These are phyloP conservation scores for Drosophila sechellia DNA, from an alignment of 1,140 invertebrate species.

Conservation along the genomic window DNA sequence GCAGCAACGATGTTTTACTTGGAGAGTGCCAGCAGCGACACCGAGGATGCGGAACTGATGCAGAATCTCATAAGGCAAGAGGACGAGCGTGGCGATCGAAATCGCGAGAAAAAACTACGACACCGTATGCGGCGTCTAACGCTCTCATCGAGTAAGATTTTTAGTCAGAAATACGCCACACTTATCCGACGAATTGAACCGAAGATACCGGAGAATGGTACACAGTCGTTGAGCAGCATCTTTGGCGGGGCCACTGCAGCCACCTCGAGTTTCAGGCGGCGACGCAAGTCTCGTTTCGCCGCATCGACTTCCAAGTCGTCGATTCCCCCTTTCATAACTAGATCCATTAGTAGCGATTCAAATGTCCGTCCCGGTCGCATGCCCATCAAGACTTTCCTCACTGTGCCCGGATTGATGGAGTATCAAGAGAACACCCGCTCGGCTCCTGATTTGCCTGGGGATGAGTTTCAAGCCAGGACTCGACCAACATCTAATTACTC, in stretches of 20 bases:
- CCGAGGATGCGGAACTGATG: constrained; percentile 70
- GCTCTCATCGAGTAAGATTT: constrained; percentile 86
- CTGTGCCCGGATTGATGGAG: constrained; percentile 50
- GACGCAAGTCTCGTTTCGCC: constrained; percentile 50
- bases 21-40: constrained; percentile 68
- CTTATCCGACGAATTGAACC: constrained; percentile 83
- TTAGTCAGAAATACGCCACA: constrained; percentile 85
- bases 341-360: constrained; percentile 85
- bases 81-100: constrained; percentile 85
- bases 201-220: constrained; percentile 69
- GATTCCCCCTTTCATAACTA: constrained; percentile 82
- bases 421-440: constrained; percentile 64
- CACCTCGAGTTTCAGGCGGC: constrained; percentile 24
- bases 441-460: constrained; percentile 53
- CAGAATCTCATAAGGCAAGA: constrained; percentile 86
- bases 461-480: constrained; percentile 40
- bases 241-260: constrained; percentile 28
- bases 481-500: constrained; percentile 44
- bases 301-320: constrained; percentile 25
- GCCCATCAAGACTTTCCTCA: constrained; percentile 33
- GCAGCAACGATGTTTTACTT: constrained; percentile 70
- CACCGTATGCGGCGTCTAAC: constrained; percentile 86
- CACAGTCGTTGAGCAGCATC: constrained; percentile 65
- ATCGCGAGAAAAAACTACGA: constrained; percentile 85
- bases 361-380: constrained; percentile 43